phyloP scores from a whole-genome alignment of 1,140 invertebrate species.

The Leucophenga varia region DNA sequence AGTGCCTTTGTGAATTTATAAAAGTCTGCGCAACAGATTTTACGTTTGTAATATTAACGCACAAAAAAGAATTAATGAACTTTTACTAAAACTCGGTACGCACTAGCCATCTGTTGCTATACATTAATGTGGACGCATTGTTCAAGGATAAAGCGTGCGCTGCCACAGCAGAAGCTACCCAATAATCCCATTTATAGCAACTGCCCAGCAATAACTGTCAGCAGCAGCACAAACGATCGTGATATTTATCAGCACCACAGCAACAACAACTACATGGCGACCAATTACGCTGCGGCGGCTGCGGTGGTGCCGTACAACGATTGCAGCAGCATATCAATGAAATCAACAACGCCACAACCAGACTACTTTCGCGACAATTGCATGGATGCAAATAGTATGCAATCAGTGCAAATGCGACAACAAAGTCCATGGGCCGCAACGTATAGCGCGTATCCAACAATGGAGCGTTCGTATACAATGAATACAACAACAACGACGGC shows the following conservation, averaged over 20 bases:
- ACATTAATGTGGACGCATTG: slow-evolving; percentile 57
- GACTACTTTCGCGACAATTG: slow-evolving; percentile 44
- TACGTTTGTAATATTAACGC: no score
- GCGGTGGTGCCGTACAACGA: slow-evolving; percentile 37
- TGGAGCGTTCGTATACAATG: slow-evolving; percentile 35
- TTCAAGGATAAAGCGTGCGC: slow-evolving; percentile 52
- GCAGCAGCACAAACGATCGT: slow-evolving; percentile 20
- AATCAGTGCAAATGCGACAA: slow-evolving; percentile 44
- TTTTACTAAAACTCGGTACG: no score
- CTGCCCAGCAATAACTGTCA: slow-evolving; percentile 18
- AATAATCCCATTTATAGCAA: slow-evolving; percentile 53
- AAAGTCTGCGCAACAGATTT: no score
- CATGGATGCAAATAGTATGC: slow-evolving; percentile 28
- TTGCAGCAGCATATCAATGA: slow-evolving; percentile 44
- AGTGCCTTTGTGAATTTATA: no score
- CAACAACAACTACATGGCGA: slow-evolving; percentile 42
- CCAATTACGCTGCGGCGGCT: slow-evolving; percentile 36
- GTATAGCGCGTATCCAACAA: slow-evolving; percentile 6
- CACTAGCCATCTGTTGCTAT: slow-evolving; percentile 80
- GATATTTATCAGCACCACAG: no score
- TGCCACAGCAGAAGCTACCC: slow-evolving; percentile 32
- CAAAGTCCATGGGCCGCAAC: slow-evolving; percentile 11
- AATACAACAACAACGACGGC: no score
- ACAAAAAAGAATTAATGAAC: no score
- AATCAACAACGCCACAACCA: slow-evolving; percentile 48